A percentile compares a stretch with the other conserved stretches of the same genome.
phyloP scores from a whole-genome alignment of 2,888 invertebrate species.

The Hermaeophaga mercurialis region DNA sequence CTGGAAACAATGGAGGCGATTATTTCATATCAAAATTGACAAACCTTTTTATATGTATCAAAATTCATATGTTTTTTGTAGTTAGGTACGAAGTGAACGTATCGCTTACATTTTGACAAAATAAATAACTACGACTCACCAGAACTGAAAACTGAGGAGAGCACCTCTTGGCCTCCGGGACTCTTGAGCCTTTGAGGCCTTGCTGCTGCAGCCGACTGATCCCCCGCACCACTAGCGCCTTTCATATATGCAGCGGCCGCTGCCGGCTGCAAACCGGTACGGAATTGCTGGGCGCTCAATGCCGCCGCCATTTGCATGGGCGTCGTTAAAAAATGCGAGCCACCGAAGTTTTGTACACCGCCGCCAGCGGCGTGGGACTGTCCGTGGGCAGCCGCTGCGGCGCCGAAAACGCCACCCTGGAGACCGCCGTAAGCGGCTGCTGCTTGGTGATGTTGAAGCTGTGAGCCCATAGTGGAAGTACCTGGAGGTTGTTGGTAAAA shows the following conservation, averaged over 20 bases:
- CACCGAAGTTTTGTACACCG: constrained; percentile 58
- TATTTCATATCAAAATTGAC: too few relatives aligned
- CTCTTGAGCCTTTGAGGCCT: constrained; percentile 64
- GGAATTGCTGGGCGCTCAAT: constrained; percentile 68
- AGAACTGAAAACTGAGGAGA: constrained; percentile 64
- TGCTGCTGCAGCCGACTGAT: constrained; percentile 50
- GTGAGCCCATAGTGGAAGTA: constrained; percentile 57
- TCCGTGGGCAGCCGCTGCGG: too few relatives aligned
- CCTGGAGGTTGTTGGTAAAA: constrained; percentile 61
- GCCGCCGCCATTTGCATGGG: constrained; percentile 68
- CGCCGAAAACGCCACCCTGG: constrained; percentile 60
- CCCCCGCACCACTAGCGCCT: constrained; percentile 48
- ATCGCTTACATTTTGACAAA: too few relatives aligned
- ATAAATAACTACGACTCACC: too few relatives aligned
- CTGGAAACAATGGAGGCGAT: too few relatives aligned
- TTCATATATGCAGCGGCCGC: constrained; percentile 59
- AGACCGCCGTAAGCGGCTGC: constrained; percentile 57
- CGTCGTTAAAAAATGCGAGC: constrained; percentile 66
- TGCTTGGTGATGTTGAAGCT: constrained; percentile 54
- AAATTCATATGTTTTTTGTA: too few relatives aligned
- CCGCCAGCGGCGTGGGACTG: constrained; percentile 59
- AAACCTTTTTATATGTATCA: too few relatives aligned
- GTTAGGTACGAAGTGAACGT: too few relatives aligned
- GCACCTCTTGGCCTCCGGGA: constrained; percentile 60
- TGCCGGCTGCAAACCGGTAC: constrained; percentile 60